Base-by-base conservation (phyloP, 2,113 vertebrate genomes). In the Peromyscus maniculatus region DNA sequence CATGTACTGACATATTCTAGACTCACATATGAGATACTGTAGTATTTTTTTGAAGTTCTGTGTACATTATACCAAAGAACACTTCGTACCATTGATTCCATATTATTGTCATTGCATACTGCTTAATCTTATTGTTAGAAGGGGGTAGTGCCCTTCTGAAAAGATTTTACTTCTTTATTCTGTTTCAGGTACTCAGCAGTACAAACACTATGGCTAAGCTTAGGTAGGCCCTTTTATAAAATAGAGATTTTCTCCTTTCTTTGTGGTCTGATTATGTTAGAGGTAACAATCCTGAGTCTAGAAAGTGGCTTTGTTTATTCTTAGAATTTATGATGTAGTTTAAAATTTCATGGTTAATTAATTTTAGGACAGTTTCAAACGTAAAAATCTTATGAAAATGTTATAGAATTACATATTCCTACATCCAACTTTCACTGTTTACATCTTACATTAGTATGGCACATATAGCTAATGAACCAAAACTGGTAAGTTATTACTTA, bases 371-470 rank as follows among this genome's bases (percentile, higher is more conserved):
- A 74, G 7, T 64, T 77, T 95, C 86, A 69, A 36, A 75, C 7
- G 67, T 95, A 74, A 88, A 89, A 91, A 52, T 64, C 62, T 46
- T 96, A 31, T 91, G 52, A 92, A 91, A 36, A 49, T 52, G 67
- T 10, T 91, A 39, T 28, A 74, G 24, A 82, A 57, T 86, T 36
- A 87, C 24, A 71, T 87, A 87, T 36, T 28, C 7, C 33, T n/a
- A 87, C 0, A 43, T 5, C 5, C 10, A 64, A 7, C 79, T 57
- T 96, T 24, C 21, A 19, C 36, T 72, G n/a, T 46, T 66, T 66
- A 77, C 36, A 78, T 92, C 21, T 28, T 86, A 69, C 11, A 71
- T 94, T 87, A 84, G 19, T 69, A 49, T 62, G 74, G 10, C 33
- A 74, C 4, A 33, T 72, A 78, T 62, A 88, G 78, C 5, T 87